phyloP scores from a whole-genome alignment of 35 echinoderm and acorn worm species.

The Lytechinus pictus region DNA sequence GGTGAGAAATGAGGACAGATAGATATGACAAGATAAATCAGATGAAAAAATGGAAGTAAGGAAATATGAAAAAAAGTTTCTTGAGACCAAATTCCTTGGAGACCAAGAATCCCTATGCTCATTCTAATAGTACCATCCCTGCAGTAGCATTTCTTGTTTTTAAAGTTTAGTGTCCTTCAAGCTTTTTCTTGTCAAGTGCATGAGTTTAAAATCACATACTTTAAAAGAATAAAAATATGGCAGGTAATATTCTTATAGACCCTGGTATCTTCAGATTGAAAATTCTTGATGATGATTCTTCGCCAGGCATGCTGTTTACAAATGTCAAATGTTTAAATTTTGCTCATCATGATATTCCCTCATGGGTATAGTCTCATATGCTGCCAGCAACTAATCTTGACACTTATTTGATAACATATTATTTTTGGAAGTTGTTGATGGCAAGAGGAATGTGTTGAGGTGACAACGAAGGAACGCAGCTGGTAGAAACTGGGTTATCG shows the following conservation, averaged over 20 bases:
- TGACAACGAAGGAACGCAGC: constrained; percentile 8
- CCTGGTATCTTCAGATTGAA: too few species aligned
- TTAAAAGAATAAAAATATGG: too few species aligned
- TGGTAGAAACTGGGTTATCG: background rate
- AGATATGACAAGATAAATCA: background rate
- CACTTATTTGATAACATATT: background rate
- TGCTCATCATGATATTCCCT: background rate
- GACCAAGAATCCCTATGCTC: too few species aligned
- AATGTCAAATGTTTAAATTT: background rate
- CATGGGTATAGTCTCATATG: background rate
- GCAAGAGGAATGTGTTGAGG: background rate
- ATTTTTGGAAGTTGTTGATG: background rate
- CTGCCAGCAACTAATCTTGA: background rate
- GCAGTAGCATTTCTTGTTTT: too few species aligned
- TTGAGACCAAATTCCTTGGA: too few species aligned
- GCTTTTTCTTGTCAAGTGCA: too few species aligned
- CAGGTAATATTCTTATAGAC: too few species aligned
- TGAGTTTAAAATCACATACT: too few species aligned
- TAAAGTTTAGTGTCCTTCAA: too few species aligned
- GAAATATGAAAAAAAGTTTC: too few species aligned
- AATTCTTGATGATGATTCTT: too few species aligned
- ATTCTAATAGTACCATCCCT: too few species aligned
- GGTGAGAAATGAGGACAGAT: background rate
- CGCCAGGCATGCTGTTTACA: background rate
- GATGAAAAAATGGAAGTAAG: background rate